Conservation (phyloP, 2,888 invertebrate species). For the Bursaphelenchus okinawaensis region DNA sequence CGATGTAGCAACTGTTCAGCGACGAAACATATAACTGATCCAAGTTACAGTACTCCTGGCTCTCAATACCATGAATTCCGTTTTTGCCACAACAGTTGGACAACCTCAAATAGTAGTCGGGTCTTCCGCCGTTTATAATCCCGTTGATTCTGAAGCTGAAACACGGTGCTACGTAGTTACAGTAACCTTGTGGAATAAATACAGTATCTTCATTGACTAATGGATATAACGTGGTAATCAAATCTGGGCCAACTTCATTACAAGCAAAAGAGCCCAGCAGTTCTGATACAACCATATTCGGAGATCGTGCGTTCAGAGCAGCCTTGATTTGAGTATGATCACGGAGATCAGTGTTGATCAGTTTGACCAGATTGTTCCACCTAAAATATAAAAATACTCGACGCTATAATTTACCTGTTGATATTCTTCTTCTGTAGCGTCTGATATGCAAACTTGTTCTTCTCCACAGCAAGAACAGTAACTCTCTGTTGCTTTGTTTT, state of each 20-base stretch:
- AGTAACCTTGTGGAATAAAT: conserved; percentile 48
- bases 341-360: conserved; percentile 62
- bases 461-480: conserved; percentile 76
- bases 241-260: conserved; percentile 93
- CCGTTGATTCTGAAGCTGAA: background rate
- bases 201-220: conserved; percentile 58
- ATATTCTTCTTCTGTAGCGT: conserved; percentile 32
- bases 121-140: background rate
- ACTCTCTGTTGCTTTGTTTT: background rate
- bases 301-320: conserved; percentile 59
- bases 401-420: background rate
- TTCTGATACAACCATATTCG: conserved; percentile 80
- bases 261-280: conserved; percentile 94
- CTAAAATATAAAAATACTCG: conserved; percentile 21
- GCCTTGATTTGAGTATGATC: conserved; percentile 46
- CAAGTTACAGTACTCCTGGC: background rate
- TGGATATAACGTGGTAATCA: conserved; percentile 51
- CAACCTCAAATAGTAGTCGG: background rate
- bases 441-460: conserved; percentile 86
- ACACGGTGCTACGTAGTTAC: conserved; percentile 33
- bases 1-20: background rate
- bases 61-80: background rate
- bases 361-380: conserved; percentile 56
- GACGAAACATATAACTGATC: background rate
- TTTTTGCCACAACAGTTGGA: background rate